Evolutionary conservation across 2,888 invertebrate genomes (phyloP).

Genomic region (Hyposoter didymator): DNA sequence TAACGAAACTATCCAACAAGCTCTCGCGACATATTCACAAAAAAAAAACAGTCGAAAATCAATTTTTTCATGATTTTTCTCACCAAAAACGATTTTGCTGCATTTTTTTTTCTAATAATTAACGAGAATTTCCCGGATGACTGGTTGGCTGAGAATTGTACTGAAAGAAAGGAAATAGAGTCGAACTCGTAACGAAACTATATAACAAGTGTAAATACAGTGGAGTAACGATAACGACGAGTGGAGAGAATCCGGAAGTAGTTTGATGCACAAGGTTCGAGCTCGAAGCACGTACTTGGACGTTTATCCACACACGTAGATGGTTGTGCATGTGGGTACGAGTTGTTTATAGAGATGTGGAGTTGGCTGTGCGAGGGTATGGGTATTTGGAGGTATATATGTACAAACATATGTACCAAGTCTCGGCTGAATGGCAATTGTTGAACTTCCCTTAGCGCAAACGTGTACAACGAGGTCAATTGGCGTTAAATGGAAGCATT

Average conservation of each 20-base stretch:
- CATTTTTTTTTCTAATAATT: too few relatives aligned
- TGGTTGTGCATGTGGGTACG: not conserved
- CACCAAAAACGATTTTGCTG: too few relatives aligned
- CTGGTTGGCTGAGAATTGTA: not conserved
- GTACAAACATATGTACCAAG: conserved; percentile 44
- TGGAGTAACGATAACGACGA: conserved; percentile 40
- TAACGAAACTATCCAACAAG: conserved; percentile 32
- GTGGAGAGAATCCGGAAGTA: conserved; percentile 67
- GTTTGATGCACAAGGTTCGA: conserved; percentile 65
- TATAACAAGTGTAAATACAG: conserved; percentile 26
- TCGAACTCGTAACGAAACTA: conserved; percentile 28
- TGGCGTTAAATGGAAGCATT: conserved; percentile 83
- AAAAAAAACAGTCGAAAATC: too few relatives aligned
- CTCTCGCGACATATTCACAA: too few relatives aligned
- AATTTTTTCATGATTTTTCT: too few relatives aligned
- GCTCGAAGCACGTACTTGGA: conserved; percentile 15
- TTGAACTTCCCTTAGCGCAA: conserved; percentile 84
- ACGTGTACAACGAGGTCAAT: conserved; percentile 84
- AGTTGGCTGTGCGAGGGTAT: not conserved
- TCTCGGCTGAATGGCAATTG: conserved; percentile 83
- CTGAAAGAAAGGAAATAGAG: conserved; percentile 30
- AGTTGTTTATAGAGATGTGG: not conserved
- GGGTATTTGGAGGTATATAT: not conserved
- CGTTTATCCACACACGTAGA: conserved; percentile 4
- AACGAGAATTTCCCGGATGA: not conserved